phyloP scores from a whole-genome alignment of 2,113 vertebrate genomes.

The Paramormyrops kingsleyae region DNA sequence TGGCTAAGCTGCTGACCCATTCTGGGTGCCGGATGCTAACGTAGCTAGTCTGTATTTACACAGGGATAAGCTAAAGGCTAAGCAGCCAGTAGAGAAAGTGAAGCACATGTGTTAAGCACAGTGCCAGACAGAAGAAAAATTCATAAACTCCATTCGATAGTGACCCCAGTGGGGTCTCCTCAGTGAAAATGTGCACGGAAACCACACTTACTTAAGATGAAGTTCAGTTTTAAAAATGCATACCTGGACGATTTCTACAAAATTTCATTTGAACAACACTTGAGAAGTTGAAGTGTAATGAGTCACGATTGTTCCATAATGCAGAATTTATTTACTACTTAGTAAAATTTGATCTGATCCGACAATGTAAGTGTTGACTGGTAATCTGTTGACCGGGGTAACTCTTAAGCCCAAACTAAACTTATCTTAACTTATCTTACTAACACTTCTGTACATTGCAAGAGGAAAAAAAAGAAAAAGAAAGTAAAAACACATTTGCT shows the following conservation, averaged over 20 bases:
- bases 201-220: background rate
- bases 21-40: background rate
- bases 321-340: background rate
- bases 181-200: background rate
- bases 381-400: background rate
- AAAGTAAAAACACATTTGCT: background rate
- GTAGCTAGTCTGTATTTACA: background rate
- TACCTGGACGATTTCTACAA: background rate
- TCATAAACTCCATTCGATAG: background rate
- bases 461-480: background rate
- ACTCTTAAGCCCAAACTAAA: background rate
- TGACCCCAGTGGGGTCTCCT: background rate
- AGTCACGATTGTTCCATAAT: background rate
- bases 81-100: background rate
- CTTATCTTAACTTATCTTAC: too few species aligned
- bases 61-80: background rate
- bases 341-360: background rate
- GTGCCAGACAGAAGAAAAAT: background rate
- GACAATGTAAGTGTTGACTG: background rate
- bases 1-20: background rate
- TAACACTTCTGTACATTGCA: background rate
- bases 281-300: background rate
- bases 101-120: background rate
- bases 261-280: background rate
- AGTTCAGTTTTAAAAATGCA: background rate